A percentile compares a stretch with the other conserved stretches of the same genome.
Evolutionary conservation across 2,888 invertebrate species (phyloP).

Genomic region (Plebejus melissa): DNA sequence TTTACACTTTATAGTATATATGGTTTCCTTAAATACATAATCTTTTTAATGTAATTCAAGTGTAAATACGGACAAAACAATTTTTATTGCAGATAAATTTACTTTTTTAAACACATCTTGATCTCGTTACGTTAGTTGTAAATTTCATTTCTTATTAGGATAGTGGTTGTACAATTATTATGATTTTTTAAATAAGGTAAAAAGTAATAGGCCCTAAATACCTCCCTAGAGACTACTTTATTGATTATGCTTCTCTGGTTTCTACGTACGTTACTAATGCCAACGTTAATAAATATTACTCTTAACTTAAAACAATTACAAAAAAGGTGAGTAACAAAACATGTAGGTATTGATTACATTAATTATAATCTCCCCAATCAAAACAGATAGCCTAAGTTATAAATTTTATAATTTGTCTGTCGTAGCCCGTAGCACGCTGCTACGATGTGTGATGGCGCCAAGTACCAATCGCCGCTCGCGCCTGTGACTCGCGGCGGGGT

Average conservation of each 20-base stretch:
- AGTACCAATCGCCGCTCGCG: conserved; percentile 33
- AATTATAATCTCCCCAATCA: background rate
- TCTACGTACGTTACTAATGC: too few species aligned
- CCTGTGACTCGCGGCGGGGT: conserved; percentile 48
- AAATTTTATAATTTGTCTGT: background rate
- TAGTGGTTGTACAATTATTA: background rate
- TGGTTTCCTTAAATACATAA: background rate
- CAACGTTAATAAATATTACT: too few species aligned
- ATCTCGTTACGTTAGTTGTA: background rate
- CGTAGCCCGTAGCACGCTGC: background rate
- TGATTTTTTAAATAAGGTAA: background rate
- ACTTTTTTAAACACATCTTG: background rate
- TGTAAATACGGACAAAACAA: background rate
- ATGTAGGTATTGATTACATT: background rate
- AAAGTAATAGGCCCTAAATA: too few species aligned
- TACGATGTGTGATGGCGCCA: background rate
- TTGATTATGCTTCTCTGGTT: too few species aligned
- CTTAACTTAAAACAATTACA: too few species aligned
- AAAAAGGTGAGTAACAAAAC: background rate
- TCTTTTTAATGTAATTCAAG: background rate
- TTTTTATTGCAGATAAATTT: background rate
- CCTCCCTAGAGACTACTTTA: too few species aligned
- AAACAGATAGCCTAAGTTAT: background rate
- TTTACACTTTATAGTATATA: too few species aligned
- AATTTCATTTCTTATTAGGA: background rate